These are phyloP conservation scores for Pituophis catenifer DNA, from an alignment of 2,113 vertebrate species.

Conservation along the genomic window DNA sequence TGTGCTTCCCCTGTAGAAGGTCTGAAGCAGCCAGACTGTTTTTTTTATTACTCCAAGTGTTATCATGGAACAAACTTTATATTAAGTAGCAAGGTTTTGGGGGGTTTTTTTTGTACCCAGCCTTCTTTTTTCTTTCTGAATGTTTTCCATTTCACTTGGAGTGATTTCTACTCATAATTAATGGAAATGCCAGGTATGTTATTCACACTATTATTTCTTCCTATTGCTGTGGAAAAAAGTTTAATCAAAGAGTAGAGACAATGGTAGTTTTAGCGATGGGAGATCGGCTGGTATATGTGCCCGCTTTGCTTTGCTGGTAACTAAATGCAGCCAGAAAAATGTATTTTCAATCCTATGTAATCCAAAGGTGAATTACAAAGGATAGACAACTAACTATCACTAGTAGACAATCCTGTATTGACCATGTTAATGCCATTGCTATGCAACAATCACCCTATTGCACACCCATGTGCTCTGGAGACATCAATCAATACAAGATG, in stretches of 20 bases:
- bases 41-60: slow-evolving; percentile 35
- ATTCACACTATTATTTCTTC: neutral
- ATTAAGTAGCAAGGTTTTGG: neutral
- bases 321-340: neutral
- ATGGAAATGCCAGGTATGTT: neutral
- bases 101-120: slow-evolving; percentile 8
- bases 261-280: neutral
- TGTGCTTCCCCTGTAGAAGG: slow-evolving; percentile 47
- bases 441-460: neutral
- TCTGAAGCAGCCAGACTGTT: slow-evolving; percentile 45
- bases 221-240: neutral
- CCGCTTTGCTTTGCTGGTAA: neutral
- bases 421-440: neutral
- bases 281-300: neutral
- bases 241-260: neutral
- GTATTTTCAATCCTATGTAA: no score
- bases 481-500: neutral
- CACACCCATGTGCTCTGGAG: neutral
- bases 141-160: slow-evolving; percentile 16
- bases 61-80: slow-evolving; percentile 30
- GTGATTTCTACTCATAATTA: neutral
- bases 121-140: neutral
- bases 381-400: neutral
- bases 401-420: neutral
- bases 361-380: neutral